Evolutionary conservation across 2,797 vertebrate species (phyloP).

Genomic region (Rhynchotus rufescens): DNA sequence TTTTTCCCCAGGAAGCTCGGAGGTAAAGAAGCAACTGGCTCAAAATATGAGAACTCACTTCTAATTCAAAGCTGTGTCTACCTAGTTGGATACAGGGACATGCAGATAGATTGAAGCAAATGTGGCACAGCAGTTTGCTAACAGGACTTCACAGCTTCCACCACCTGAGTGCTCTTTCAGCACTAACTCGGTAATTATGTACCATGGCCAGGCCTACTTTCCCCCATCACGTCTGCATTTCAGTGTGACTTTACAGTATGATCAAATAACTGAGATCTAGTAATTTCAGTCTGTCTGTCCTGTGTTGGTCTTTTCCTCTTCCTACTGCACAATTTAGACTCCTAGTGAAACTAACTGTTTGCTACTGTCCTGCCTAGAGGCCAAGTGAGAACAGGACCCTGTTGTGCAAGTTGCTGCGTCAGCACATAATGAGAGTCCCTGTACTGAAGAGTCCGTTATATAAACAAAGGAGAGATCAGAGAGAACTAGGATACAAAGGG

Average conservation of each 20-base stretch:
- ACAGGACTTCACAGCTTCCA: not conserved
- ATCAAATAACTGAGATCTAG: not conserved
- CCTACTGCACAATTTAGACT: not conserved
- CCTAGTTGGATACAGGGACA: not conserved
- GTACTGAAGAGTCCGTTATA: not conserved
- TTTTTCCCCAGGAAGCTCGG: not conserved
- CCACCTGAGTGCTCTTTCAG: not conserved
- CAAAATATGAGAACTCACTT: not conserved
- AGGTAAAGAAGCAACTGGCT: not conserved
- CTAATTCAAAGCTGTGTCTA: not conserved
- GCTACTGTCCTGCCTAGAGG: not conserved
- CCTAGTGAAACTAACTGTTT: not conserved
- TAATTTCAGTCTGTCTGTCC: not conserved
- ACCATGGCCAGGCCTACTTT: not conserved
- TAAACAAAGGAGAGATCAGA: not conserved
- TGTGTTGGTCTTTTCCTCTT: not conserved
- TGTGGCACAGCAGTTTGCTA: not conserved
- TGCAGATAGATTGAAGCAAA: not conserved
- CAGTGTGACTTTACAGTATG: not conserved
- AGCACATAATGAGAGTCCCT: not conserved
- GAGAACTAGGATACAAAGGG: not conserved
- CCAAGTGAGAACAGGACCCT: not conserved
- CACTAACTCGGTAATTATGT: conserved; percentile 21
- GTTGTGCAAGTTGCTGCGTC: not conserved
- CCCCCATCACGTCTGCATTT: not conserved